Conservation (phyloP, 2,797 vertebrate species). For the Cryptoblepharus egeriae region DNA sequence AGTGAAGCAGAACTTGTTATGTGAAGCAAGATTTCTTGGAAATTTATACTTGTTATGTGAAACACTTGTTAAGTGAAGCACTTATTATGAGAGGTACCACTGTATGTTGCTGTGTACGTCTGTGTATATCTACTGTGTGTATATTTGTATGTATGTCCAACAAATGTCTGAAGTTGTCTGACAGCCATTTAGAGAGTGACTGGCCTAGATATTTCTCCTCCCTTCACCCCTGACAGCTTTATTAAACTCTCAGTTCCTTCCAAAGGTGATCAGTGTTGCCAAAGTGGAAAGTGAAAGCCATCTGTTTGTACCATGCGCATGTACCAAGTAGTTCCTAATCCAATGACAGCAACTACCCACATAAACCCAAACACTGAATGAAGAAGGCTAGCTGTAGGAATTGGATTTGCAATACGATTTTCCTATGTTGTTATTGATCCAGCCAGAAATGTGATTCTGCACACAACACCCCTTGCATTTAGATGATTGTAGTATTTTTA, state of each 20-base stretch:
- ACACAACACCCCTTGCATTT: not conserved
- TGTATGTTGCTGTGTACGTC: not conserved
- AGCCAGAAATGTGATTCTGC: not conserved
- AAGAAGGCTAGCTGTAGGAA: not conserved
- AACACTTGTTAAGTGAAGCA: too few species aligned
- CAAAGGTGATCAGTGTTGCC: not conserved
- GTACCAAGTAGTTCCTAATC: not conserved
- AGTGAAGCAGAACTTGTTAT: too few species aligned
- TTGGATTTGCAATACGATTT: not conserved
- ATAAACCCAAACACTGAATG: not conserved
- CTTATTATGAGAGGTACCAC: too few species aligned
- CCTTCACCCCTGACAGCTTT: not conserved
- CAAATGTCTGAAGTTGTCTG: not conserved
- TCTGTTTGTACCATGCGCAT: not conserved
- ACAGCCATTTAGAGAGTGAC: not conserved
- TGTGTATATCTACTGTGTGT: too few species aligned
- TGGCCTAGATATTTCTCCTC: not conserved
- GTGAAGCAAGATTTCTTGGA: too few species aligned
- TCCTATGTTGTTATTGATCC: not conserved
- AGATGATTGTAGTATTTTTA: not conserved
- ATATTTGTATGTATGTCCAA: not conserved
- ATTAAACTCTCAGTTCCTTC: too few species aligned
- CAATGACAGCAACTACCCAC: not conserved
- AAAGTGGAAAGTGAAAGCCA: not conserved
- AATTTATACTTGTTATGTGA: too few species aligned